phyloP scores from a whole-genome alignment of 2,113 vertebrate species.

The Carlito syrichta region DNA sequence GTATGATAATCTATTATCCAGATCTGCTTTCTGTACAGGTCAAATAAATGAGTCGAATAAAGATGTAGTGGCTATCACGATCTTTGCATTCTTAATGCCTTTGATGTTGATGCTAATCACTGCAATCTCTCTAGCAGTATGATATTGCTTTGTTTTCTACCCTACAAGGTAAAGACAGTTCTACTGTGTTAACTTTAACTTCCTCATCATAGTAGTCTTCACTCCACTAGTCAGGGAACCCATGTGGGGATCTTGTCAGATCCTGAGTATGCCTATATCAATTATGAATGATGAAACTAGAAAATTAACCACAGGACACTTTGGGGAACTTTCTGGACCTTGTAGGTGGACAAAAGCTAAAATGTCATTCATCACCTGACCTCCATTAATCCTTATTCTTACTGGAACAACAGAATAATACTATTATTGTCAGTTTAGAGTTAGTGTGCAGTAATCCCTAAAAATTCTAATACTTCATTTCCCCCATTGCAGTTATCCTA shows the following conservation, averaged over 20 bases:
- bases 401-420: background rate
- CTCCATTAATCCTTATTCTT: background rate
- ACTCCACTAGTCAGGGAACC: background rate
- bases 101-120: background rate
- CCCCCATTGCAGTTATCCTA: background rate
- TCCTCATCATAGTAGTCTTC: background rate
- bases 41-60: background rate
- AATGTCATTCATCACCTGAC: background rate
- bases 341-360: background rate
- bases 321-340: background rate
- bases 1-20: background rate
- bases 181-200: background rate
- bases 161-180: background rate
- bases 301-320: background rate
- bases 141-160: background rate
- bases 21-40: background rate
- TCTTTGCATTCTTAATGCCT: background rate
- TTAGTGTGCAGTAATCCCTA: background rate
- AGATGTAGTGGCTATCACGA: background rate
- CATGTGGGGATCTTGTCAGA: background rate
- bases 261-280: background rate
- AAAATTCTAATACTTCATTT: background rate
- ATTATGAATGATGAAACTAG: background rate
- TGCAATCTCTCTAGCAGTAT: no score
- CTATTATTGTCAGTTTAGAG: background rate